Evolutionary conservation across 2,888 invertebrate genomes (phyloP).

Genomic region (Lacanobia wlatinum): DNA sequence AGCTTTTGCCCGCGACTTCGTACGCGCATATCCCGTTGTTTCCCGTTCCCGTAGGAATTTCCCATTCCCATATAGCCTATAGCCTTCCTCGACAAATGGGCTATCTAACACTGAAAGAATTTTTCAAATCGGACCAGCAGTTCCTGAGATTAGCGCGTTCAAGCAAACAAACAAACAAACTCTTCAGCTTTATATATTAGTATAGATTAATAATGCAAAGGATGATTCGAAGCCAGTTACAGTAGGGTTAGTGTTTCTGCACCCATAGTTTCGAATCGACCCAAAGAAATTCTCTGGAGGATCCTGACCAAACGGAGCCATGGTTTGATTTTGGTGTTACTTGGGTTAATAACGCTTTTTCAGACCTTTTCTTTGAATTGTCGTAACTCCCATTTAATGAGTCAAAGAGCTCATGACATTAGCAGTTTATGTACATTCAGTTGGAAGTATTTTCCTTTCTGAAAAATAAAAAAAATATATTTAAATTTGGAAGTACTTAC

Average conservation of each 20-base stretch:
- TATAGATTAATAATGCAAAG: slow-evolving; percentile 15
- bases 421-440: slow-evolving; percentile 15
- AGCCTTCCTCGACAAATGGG: no score
- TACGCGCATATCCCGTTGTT: no score
- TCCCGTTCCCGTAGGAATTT: no score
- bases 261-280: not conserved
- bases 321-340: slow-evolving; percentile 11
- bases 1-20: no score
- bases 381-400: not conserved
- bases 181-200: no score
- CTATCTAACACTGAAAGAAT: no score
- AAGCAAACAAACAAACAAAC: no score
- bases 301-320: slow-evolving; percentile 11
- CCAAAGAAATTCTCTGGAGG: slow-evolving; percentile 10
- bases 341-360: not conserved
- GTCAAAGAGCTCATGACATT: not conserved
- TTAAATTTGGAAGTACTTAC: no score
- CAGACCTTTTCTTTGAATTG: slow-evolving; percentile 5
- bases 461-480: not conserved
- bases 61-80: no score
- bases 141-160: no score
- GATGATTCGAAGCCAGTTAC: slow-evolving; percentile 10
- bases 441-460: not conserved
- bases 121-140: no score
- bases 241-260: slow-evolving; percentile 11